These are phyloP conservation scores for Elmis aenea DNA, from an alignment of 2,888 invertebrate genomes.

Conservation along the genomic window DNA sequence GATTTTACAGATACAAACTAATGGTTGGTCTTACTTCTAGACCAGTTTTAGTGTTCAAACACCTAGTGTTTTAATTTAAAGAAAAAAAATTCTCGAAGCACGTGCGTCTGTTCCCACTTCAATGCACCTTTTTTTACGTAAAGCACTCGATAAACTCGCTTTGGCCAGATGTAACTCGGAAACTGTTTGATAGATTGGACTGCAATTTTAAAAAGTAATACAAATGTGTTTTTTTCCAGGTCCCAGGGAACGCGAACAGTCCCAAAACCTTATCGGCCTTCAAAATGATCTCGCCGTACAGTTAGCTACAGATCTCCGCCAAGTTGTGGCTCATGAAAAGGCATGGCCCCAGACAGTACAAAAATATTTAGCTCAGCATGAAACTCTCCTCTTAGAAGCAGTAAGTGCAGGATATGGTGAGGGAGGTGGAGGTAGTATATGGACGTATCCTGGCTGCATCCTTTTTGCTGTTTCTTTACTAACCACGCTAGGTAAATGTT, in stretches of 20 bases:
- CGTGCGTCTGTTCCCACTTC: too few relatives aligned
- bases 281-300: constrained; percentile 60
- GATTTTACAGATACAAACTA: too few relatives aligned
- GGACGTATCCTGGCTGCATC: constrained; percentile 65
- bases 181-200: too few relatives aligned
- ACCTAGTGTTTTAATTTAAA: too few relatives aligned
- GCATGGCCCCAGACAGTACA: constrained; percentile 59
- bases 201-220: too few relatives aligned
- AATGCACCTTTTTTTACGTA: too few relatives aligned
- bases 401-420: constrained; percentile 54
- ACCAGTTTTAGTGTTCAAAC: too few relatives aligned
- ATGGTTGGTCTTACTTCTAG: too few relatives aligned
- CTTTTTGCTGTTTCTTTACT: constrained; percentile 65
- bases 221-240: constrained; percentile 52
- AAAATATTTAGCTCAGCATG: constrained; percentile 53
- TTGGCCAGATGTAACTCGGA: too few relatives aligned
- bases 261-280: constrained; percentile 50
- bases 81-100: too few relatives aligned
- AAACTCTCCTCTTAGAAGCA: constrained; percentile 54
- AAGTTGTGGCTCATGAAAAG: constrained; percentile 51
- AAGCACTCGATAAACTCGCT: too few relatives aligned
- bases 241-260: constrained; percentile 55
- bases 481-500: constrained; percentile 59
- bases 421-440: constrained; percentile 56
- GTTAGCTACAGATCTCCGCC: constrained; percentile 60